Evolutionary conservation across 2,888 invertebrate genomes (phyloP).

Genomic region (Apamea monoglypha): DNA sequence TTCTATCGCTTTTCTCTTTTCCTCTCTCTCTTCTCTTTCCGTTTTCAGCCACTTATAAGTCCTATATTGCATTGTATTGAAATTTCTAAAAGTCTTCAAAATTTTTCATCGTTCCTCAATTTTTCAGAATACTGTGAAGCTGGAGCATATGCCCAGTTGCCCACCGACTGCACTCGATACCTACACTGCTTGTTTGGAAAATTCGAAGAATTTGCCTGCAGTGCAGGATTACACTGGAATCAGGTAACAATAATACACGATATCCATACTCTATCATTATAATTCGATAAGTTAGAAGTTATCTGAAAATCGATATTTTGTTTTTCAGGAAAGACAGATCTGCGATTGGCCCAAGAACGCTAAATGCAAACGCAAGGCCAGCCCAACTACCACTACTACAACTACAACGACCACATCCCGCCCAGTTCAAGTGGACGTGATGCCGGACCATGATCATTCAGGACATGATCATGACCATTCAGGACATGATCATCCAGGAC

Average conservation of each 20-base stretch:
- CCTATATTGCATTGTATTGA: not conserved
- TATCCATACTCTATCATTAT: not conserved
- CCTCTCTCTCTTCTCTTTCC: not conserved
- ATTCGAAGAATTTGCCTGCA: constrained; percentile 93
- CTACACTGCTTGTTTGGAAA: constrained; percentile 95
- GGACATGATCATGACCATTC: constrained; percentile 37
- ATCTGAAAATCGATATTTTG: not conserved
- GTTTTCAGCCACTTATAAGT: not conserved
- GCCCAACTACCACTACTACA: constrained; percentile 71
- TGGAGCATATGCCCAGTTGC: constrained; percentile 91
- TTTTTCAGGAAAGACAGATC: constrained; percentile 89
- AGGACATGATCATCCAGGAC: constrained; percentile 47
- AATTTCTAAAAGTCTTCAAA: not conserved
- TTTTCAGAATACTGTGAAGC: constrained; percentile 89
- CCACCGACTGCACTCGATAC: constrained; percentile 93
- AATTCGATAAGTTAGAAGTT: not conserved
- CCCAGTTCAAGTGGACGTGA: constrained; percentile 68
- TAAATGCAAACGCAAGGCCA: constrained; percentile 87
- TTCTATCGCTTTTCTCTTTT: too few relatives aligned
- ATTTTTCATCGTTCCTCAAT: not conserved
- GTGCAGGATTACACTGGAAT: constrained; percentile 94
- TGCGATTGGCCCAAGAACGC: constrained; percentile 94
- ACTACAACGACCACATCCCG: constrained; percentile 69
- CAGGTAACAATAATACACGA: constrained; percentile 82
- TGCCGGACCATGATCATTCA: constrained; percentile 44